Percentiles rank a stretch among this genome's conserved stretches.
Conservation (phyloP, 92 coral and sea anemone genomes). For the Bergia sp. region DNA sequence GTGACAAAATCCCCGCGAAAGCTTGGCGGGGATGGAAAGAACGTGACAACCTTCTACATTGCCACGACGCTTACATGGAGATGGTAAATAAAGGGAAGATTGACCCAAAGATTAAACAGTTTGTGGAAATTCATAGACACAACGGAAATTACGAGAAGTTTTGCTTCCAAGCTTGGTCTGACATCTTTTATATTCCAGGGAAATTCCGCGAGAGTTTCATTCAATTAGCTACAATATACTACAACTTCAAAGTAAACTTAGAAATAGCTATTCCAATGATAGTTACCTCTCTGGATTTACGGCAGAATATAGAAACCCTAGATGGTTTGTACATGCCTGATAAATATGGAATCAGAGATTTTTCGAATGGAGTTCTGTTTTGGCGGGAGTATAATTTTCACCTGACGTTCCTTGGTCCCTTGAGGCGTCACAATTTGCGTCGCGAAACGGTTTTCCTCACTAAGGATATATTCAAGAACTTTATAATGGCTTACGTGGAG, state of each 20-base stretch:
- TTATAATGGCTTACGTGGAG: conserved; percentile 18
- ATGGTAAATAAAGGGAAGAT: not conserved
- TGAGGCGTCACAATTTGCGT: conserved; percentile 10
- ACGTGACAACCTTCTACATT: not conserved
- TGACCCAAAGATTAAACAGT: not conserved
- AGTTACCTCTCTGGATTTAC: not conserved
- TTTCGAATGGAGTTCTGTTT: conserved; percentile 13
- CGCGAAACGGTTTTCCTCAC: conserved; percentile 14
- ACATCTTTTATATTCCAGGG: conserved; percentile 2
- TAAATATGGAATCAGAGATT: conserved; percentile 7
- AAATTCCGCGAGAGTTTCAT: conserved; percentile 18
- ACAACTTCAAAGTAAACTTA: not conserved
- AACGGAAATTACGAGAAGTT: conserved; percentile 19
- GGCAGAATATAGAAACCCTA: conserved; percentile 12
- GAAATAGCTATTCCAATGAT: conserved; percentile 23
- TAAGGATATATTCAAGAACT: conserved; percentile 13
- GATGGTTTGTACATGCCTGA: conserved; percentile 23
- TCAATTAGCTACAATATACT: not conserved
- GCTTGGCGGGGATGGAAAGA: conserved; percentile 7
- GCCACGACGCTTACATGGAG: not conserved
- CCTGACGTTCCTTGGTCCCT: conserved; percentile 5
- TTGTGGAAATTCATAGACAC: conserved; percentile 21
- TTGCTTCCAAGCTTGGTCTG: conserved; percentile 20
- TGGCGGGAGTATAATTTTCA: conserved; percentile 29
- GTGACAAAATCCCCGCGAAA: not conserved